Percentiles rank a stretch among this genome's conserved stretches.
phyloP scores from a whole-genome alignment of 1,140 invertebrate species.

The Triops longicaudatus region DNA sequence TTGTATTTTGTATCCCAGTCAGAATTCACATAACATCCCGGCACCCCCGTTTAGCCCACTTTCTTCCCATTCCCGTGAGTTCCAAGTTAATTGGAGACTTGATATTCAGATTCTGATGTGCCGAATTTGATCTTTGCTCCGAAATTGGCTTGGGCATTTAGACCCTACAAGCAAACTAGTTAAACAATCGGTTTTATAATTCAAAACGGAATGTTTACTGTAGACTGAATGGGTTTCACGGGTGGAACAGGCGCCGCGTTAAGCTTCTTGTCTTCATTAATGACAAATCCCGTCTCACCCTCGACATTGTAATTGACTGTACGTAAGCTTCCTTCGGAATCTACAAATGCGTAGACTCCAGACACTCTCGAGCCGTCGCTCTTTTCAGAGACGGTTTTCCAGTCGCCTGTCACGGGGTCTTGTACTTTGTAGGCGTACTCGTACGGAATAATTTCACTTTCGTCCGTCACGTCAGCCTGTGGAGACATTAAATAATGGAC shows the following conservation, averaged over 20 bases:
- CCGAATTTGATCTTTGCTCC: not conserved
- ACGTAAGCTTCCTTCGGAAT: constrained; percentile 31
- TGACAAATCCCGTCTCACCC: constrained; percentile 32
- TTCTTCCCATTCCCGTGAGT: not conserved
- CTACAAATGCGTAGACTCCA: constrained; percentile 31
- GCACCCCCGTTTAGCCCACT: not conserved
- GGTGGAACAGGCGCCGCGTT: not conserved
- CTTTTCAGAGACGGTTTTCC: constrained; percentile 31
- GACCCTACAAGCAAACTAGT: not conserved
- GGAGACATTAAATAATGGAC: too few species aligned
- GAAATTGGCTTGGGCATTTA: not conserved
- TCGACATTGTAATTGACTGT: constrained; percentile 33
- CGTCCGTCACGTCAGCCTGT: not conserved
- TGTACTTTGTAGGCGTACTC: constrained; percentile 29
- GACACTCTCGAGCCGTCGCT: constrained; percentile 31
- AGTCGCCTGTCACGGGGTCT: constrained; percentile 31
- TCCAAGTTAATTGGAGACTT: not conserved
- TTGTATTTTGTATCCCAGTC: not conserved
- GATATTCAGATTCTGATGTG: not conserved
- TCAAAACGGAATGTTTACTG: not conserved
- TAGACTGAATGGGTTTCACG: not conserved
- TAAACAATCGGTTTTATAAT: not conserved
- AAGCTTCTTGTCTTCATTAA: constrained; percentile 26
- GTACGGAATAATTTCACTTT: constrained; percentile 15
- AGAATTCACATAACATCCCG: not conserved